These are phyloP conservation scores for Plusia festucae DNA, from an alignment of 2,888 invertebrate genomes.

Conservation along the genomic window DNA sequence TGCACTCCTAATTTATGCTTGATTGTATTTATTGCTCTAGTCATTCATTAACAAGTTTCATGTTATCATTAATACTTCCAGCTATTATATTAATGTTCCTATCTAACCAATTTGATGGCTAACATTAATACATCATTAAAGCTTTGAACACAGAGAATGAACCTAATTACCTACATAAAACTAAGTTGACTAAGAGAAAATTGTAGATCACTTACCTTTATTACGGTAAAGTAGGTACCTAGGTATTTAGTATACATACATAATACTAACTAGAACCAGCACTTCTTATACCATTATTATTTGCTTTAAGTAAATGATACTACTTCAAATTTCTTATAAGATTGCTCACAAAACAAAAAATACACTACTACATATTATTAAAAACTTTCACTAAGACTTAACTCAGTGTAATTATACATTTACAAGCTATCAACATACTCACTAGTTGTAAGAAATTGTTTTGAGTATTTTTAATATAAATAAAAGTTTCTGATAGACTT, in stretches of 20 bases:
- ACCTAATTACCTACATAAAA: not conserved
- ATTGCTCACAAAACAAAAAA: no score
- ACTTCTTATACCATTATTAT: no score
- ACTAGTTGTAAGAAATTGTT: not conserved
- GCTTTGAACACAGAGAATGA: not conserved
- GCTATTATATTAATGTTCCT: not conserved
- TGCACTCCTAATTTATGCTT: conserved; percentile 17
- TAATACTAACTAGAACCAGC: no score
- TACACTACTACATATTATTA: no score
- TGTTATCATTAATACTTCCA: conserved; percentile 14
- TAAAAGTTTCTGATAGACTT: not conserved
- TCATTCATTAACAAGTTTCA: conserved; percentile 15
- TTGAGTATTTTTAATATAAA: not conserved
- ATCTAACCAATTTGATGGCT: not conserved
- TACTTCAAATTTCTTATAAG: no score
- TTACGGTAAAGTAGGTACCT: not conserved
- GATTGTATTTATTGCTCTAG: conserved; percentile 25
- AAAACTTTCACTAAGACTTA: no score
- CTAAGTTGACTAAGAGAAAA: not conserved
- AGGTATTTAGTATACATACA: no score
- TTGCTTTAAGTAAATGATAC: no score
- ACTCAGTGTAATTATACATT: not conserved
- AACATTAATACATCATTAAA: not conserved
- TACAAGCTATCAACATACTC: not conserved
- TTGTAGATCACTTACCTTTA: not conserved